Evolutionary conservation across 2,888 invertebrate genomes (phyloP), one percentile per base, ranked within the genome.

Genomic region (Cantharis rustica): DNA sequence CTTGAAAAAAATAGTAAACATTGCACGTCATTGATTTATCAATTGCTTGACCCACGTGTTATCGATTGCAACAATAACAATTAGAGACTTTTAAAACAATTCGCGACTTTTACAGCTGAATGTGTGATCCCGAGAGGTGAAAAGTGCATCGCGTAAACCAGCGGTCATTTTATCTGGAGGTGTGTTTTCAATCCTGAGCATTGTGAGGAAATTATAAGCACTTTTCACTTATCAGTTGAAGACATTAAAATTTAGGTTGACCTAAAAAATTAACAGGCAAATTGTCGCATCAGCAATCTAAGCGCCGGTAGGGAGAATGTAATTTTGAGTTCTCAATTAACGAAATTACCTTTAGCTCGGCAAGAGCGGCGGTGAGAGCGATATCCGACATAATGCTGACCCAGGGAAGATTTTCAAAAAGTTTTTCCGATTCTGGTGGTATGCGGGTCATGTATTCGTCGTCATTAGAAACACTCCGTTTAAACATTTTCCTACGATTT

Each of bases 371-470:
- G 5, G 87, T 86, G 68, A 88, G 80, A 20, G 88, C 87, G 69
- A 88, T 84, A 83, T 88, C 86, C 26, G 87, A 83, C 88, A 88
- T 88, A 72, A 88, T 88, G 79, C 83, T 86, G 71, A 87, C 77
- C 88, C 88, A 88, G 20, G 87, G 87, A 15, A 87, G 75, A 82
- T 85, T 86, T 16, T 86, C 86, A 74, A 87, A 87, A 71, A 88
- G 83, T 80, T 87, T 82, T 70, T 87, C 88, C 61, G 87, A 85
- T 79, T 83, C 83, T 0, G 88, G 88, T 1, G 88, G 88, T 20
- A 88, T 85, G 72, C 88, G 83, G 27, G 85, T 84, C 26, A 86
- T 81, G 15, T 83, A 76, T 62, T 84, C 84, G 27, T 83, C 82
- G 17, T 84, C 84, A 72, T 85, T 83, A 47, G 85, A 83, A 47